Conservation (phyloP, 2,888 invertebrate species). For the Gortyna flavago region DNA sequence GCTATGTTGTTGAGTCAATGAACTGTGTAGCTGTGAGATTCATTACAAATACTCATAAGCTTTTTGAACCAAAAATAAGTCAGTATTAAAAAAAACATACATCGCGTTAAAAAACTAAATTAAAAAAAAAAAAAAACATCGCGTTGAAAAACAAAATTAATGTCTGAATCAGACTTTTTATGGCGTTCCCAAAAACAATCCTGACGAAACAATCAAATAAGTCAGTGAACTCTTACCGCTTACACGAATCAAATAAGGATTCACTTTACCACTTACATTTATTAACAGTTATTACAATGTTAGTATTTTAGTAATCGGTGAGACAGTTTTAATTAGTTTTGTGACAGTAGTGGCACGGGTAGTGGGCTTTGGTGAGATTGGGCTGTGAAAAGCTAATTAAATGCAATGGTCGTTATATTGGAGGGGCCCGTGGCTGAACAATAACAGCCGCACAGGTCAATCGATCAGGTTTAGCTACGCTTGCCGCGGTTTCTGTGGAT, state of each 20-base stretch:
- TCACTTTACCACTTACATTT: constrained; percentile 26
- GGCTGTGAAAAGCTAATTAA: background rate
- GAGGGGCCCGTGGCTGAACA: too few relatives aligned
- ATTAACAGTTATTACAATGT: constrained; percentile 30
- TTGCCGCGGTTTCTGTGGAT: too few relatives aligned
- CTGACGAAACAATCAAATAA: constrained; percentile 20
- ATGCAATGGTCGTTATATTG: too few relatives aligned
- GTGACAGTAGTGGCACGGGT: background rate
- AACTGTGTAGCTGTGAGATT: background rate
- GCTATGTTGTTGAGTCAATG: background rate
- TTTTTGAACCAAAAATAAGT: background rate
- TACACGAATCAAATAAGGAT: constrained; percentile 41
- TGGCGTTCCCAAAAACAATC: background rate
- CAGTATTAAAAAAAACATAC: background rate
- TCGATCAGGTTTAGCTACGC: too few relatives aligned
- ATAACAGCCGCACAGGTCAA: too few relatives aligned
- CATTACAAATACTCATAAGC: background rate
- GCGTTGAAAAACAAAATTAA: constrained; percentile 13
- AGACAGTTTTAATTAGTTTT: background rate
- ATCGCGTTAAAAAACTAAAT: constrained; percentile 12
- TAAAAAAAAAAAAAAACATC: background rate
- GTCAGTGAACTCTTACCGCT: constrained; percentile 35
- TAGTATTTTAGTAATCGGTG: constrained; percentile 28
- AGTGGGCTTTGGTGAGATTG: background rate
- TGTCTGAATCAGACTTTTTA: constrained; percentile 24